Conservation (phyloP, 1,140 invertebrate species). For the Condylostylus longicornis region DNA sequence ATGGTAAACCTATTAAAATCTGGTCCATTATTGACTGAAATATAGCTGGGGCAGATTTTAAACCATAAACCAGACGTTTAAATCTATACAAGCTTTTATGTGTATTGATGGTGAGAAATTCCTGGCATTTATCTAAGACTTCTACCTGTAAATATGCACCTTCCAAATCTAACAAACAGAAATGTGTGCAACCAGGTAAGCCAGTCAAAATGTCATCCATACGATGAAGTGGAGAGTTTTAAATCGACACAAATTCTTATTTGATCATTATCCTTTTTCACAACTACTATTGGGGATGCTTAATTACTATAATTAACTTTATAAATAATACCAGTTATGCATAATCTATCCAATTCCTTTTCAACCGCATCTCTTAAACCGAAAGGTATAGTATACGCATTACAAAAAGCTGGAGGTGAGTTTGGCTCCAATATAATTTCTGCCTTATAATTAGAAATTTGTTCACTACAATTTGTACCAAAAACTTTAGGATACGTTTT, state of each 20-base stretch:
- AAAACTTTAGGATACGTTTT: too few relatives aligned
- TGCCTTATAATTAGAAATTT: too few relatives aligned
- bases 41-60: constrained; percentile 11
- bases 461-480: too few relatives aligned
- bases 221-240: constrained; percentile 8
- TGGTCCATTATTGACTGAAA: constrained; percentile 10
- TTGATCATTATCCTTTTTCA: constrained; percentile 1
- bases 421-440: too few relatives aligned
- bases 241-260: constrained; percentile 2
- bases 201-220: constrained; percentile 10
- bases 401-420: too few relatives aligned
- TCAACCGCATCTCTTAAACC: too few relatives aligned
- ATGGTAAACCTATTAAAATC: constrained; percentile 5
- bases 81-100: constrained; percentile 8
- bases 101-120: constrained; percentile 11
- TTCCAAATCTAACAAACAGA: constrained; percentile 9
- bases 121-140: constrained; percentile 11
- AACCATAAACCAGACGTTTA: constrained; percentile 10
- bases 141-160: constrained; percentile 16
- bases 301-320: too few relatives aligned
- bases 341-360: too few relatives aligned
- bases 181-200: constrained; percentile 6
- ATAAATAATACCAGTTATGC: too few relatives aligned
- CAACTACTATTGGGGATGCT: constrained; percentile 2
- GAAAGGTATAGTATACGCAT: too few relatives aligned